Evolutionary conservation across 1,140 invertebrate species (phyloP).

Genomic region (Semibalanus balanoides): DNA sequence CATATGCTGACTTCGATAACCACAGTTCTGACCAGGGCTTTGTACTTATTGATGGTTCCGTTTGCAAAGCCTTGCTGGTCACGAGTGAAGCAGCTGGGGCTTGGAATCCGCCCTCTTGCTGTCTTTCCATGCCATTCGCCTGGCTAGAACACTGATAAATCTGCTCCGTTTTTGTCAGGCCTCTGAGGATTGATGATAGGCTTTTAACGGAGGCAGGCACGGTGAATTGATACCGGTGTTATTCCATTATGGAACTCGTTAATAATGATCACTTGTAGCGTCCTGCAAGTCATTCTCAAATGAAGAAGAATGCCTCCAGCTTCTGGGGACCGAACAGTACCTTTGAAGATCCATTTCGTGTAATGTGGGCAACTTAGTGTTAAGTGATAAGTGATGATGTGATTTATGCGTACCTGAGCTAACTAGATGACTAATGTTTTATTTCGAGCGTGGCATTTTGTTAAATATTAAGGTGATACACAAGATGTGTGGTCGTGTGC

Average conservation of each 20-base stretch:
- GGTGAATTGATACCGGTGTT: background rate
- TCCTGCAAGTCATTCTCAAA: background rate
- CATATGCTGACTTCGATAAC: no score
- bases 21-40: no score
- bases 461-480: no score
- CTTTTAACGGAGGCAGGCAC: background rate
- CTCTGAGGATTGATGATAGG: background rate
- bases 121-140: background rate
- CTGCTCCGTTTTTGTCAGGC: background rate
- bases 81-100: no score
- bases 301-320: background rate
- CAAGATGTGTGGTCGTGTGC: no score
- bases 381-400: no score
- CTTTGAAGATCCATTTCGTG: background rate
- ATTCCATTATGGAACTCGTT: background rate
- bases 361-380: background rate
- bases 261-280: background rate
- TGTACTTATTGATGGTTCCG: no score
- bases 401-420: no score
- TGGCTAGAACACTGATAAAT: background rate
- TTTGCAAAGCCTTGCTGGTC: no score
- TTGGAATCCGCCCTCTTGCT: no score
- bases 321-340: background rate
- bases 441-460: no score
- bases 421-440: no score